These are phyloP conservation scores for Labrus mixtus DNA, from an alignment of 2,113 vertebrate genomes.

Conservation along the genomic window DNA sequence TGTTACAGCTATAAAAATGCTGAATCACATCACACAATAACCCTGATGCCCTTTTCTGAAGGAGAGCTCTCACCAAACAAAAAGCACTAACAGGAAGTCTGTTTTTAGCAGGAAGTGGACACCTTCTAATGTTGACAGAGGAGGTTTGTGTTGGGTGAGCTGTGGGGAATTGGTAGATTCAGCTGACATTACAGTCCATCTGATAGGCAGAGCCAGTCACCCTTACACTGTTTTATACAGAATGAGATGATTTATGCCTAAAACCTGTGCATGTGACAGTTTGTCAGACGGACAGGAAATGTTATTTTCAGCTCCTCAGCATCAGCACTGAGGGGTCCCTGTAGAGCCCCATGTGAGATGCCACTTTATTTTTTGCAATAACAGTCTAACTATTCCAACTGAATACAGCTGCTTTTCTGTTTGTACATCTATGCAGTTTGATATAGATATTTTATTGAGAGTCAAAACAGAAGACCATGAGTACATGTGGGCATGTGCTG, in stretches of 20 bases:
- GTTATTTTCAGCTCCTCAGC: slow-evolving; percentile 68
- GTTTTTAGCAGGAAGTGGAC: slow-evolving; percentile 76
- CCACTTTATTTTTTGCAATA: neutral
- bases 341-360: slow-evolving; percentile 25
- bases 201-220: slow-evolving; percentile 59
- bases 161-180: slow-evolving; percentile 70
- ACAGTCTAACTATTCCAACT: neutral
- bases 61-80: slow-evolving; percentile 12
- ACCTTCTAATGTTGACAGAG: slow-evolving; percentile 83
- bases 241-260: slow-evolving; percentile 77
- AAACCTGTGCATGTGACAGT: slow-evolving; percentile 64
- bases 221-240: slow-evolving; percentile 51
- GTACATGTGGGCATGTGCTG: too few relatives aligned
- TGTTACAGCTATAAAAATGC: slow-evolving; percentile 22
- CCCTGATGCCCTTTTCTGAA: slow-evolving; percentile 19
- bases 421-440: neutral
- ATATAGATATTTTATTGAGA: slow-evolving; percentile 9
- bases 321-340: slow-evolving; percentile 59
- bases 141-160: slow-evolving; percentile 64
- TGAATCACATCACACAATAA: slow-evolving; percentile 31
- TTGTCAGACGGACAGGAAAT: slow-evolving; percentile 64
- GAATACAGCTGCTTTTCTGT: neutral
- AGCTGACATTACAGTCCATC: slow-evolving; percentile 80
- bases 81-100: slow-evolving; percentile 48
- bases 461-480: neutral